Base-by-base conservation (phyloP, 2,113 vertebrate genomes). In the Anthoscopus minutus region DNA sequence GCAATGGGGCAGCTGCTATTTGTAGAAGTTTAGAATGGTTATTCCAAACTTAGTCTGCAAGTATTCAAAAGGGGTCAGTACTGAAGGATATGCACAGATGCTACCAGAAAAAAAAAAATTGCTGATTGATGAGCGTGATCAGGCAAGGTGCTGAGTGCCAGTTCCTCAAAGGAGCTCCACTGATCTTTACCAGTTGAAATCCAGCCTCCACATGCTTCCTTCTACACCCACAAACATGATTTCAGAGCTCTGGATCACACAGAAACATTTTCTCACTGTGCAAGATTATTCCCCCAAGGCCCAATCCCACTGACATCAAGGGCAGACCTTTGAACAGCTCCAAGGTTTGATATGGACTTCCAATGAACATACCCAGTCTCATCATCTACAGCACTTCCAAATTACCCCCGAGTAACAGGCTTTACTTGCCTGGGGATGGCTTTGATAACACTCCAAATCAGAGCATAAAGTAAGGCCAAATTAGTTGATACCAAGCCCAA, bases 141-240 rank as follows among this genome's bases (percentile, higher is more conserved):
- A 82, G 50, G 35, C 62, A 87, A 94, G 85, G 86, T 93, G 92
- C 86, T 96, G 93, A 94, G 96, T 88, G 67, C 82, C 76, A 95
- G 92, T 82, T 95, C 95, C 93, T 96, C 89, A 83, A 28, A 78
- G 60, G 88, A 93, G 82, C 10, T 42, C 31, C 20, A 2, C 44
- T 44, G 84, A 78, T 42, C 86, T 86, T 42, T 28, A 56, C 51
- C 5, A 10, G 40, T 12, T 74, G 71, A 90, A 93, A 89, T 18
- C 33, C 33, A 92, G 71, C 33, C 24, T 33, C 79, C 51, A 30
- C 31, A 15, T n/a, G 64, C 67, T 78, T 92, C 72, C 65, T 91
- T 73, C 56, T 35, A 51, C 42, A 74, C 30, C 54, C 12, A 82
- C 42, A 37, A 83, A 66, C 19, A 15, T 56, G 35, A 83, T 31